Evolutionary conservation across 2,113 vertebrate species (phyloP), one percentile per base, ranked within the genome.

Genomic region (Nyctereutes procyonoides): DNA sequence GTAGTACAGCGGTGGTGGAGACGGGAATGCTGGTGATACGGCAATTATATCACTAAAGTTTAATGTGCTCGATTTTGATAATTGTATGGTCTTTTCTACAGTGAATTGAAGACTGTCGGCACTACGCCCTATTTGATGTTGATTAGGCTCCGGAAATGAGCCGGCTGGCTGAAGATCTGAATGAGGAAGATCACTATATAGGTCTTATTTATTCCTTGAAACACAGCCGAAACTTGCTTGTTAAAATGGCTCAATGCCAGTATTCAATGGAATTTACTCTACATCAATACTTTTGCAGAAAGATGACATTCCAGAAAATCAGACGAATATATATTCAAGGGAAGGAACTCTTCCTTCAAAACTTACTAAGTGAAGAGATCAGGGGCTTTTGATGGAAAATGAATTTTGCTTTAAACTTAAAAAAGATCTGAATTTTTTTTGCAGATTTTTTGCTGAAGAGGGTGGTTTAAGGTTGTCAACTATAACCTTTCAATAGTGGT

Each of bases 121-220:
- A 0, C 5, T 1, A 86, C 98, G 3, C 98, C 98, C 2, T 99
- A 99, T 83, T 0, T 94, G 81, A 92, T 98, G 98, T 79, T 99
- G 53, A 76, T 89, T 35, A 98, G 95, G 63, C 80, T 98, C 1
- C 97, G 96, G 92, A 98, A 98, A 32, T 98, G 96, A 96, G 77
- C 88, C 28, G 92, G 26, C 74, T 89, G 26, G 22, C 62, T 71
- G 80, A 76, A 95, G 63, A 84, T 85, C 35, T 22, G 24, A 56
- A 56, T 74, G 63, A 43, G 32, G 81, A 88, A 48, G 53, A 56
- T 13, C 16, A 9, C 35, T n/a, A 0, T 22, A 4, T 32, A 65
- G 51, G 24, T 89, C 73, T 89, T 63, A 71, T 73, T 69, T 92
- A 84, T 81, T 84, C 71, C 30, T 76, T 60, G n/a, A 88, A 88